Base-by-base conservation (phyloP, 2,888 invertebrate genomes). In the Lamellibrachia columna region DNA sequence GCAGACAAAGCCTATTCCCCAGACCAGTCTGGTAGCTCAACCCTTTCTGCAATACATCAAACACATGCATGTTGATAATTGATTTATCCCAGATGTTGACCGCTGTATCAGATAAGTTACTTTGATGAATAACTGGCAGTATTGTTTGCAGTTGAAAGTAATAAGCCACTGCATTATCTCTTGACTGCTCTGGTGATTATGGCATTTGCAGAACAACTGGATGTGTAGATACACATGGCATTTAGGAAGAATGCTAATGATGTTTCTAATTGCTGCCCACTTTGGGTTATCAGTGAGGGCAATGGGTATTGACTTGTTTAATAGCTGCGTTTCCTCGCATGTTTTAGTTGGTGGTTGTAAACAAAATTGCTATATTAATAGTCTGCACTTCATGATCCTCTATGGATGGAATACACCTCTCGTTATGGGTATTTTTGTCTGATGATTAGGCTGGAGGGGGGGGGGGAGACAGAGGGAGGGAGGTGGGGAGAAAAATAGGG, bases 201-300 rank as follows among this genome's bases (percentile, higher is more conserved):
- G 75, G 22, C 75, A 75, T 75, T 75, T 75, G 22, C 75, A 75
- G 75, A 75, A 75, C 15, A 75, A 75, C 75, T 75, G n/a, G 75
- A 75, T 75, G 75, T 75, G 22, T 75, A 75, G 75, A 75, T 75
- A 75, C 15, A 75, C 4, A n/a, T 75, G 75, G 22, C 75, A 75
- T 75, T 75, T 75, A n/a, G 15, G 75, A 75, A 75, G 75, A 75
- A 75, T 75, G 75, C 75, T 75, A 75, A 75, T 75, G 75, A 75
- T 15, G 40, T 40, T 22, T 11, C 22, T 75, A 75, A 75, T 75
- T 6, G 15, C 75, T 75, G 75, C 22, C 75, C 75, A 15, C 11
- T 22, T 75, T 15, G 75, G 22, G 2, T 75, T 75, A 75, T 75
- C 75, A 75, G 75, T 75, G 75, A 75, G 75, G 15, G 75, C 75